phyloP scores from a whole-genome alignment of 2,888 invertebrate species.

The Drosophila prolongata region DNA sequence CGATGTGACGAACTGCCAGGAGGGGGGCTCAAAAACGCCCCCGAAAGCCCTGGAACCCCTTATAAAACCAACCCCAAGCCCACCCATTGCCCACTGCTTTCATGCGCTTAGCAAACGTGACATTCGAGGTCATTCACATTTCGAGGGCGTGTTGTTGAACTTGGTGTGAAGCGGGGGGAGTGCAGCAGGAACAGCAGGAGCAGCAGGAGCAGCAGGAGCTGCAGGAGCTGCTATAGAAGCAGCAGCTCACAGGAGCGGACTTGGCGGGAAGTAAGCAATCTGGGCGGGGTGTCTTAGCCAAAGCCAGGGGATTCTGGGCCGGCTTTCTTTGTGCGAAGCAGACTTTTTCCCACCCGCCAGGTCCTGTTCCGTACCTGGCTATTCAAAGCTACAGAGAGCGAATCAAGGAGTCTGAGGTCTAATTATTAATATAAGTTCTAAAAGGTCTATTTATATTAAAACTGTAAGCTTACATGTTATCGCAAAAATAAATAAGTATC shows the following conservation, averaged over 20 bases:
- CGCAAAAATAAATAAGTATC: too few species aligned
- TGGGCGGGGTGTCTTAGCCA: conserved; percentile 7
- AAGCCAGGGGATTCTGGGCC: conserved; percentile 25
- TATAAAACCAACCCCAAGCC: background rate
- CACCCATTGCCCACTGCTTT: conserved; percentile 27
- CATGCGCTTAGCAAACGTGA: conserved; percentile 67
- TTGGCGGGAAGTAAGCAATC: conserved; percentile 12
- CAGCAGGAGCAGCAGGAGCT: conserved; percentile 8
- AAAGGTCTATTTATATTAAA: background rate
- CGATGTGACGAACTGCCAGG: conserved; percentile 57
- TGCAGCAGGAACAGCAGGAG: conserved; percentile 19
- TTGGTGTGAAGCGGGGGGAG: conserved; percentile 57
- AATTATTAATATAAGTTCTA: background rate
- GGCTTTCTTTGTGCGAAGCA: background rate
- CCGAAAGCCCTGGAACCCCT: background rate
- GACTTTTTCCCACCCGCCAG: background rate
- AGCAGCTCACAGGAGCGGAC: conserved; percentile 37
- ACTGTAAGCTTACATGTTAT: too few species aligned
- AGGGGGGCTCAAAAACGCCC: background rate
- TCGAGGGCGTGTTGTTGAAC: conserved; percentile 84
- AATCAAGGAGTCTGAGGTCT: background rate
- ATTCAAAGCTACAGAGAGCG: conserved; percentile 1
- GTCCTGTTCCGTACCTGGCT: conserved; percentile 9
- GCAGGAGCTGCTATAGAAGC: background rate
- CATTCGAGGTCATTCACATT: conserved; percentile 83